Conservation (phyloP, 2,888 invertebrate species). For the Mythimna loreyi region DNA sequence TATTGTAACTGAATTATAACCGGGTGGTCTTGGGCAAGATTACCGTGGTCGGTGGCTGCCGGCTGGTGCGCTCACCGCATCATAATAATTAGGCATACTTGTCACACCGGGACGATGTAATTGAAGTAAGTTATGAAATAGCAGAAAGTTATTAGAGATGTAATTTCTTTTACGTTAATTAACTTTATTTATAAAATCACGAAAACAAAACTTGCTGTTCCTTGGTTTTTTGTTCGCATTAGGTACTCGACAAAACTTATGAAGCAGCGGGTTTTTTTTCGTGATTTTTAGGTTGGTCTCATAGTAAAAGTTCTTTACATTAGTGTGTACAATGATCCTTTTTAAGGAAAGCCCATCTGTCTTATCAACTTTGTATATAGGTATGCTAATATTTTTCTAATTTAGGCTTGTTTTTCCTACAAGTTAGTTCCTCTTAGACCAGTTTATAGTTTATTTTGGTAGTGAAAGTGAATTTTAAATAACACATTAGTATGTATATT, state of each 20-base stretch:
- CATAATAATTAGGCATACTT: constrained; percentile 23
- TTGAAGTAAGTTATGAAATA: constrained; percentile 39
- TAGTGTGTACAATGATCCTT: too few species aligned
- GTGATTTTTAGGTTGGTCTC: too few species aligned
- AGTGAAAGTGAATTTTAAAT: constrained; percentile 32
- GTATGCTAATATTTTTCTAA: not conserved
- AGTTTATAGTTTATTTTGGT: not conserved
- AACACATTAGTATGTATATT: not conserved
- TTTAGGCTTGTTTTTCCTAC: not conserved
- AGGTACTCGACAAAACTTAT: too few species aligned
- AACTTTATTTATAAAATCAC: not conserved
- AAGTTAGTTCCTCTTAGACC: not conserved
- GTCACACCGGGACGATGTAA: constrained; percentile 29
- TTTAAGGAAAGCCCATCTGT: too few species aligned
- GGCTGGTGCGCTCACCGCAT: constrained; percentile 20
- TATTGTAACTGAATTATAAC: constrained; percentile 2
- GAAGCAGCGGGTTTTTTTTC: too few species aligned
- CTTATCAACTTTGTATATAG: too few species aligned
- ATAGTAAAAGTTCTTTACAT: too few species aligned
- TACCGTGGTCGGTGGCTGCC: not conserved
- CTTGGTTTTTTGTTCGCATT: too few species aligned
- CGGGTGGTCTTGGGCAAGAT: not conserved
- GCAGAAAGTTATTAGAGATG: constrained; percentile 8
- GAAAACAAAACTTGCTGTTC: too few species aligned
- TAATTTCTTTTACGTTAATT: constrained; percentile 13